Evolutionary conservation across 2,888 invertebrate genomes (phyloP), one percentile per base, ranked within the genome.

Genomic region (Melieria picta): DNA sequence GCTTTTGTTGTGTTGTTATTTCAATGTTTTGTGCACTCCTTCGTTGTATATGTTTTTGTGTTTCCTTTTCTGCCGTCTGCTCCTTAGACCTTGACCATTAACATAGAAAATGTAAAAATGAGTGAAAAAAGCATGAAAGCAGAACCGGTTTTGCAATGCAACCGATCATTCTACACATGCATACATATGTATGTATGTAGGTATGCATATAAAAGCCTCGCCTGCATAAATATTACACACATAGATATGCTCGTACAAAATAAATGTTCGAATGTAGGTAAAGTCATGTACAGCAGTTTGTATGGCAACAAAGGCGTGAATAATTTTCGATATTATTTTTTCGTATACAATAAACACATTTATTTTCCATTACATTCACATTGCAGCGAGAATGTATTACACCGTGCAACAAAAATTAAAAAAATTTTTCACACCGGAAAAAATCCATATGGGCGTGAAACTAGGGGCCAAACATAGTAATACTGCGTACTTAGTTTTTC

Each of bases 1-100:
- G 56, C 67, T 65, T 56, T 57, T 62, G 47, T 72, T 66, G 43
- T 47, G 30, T 30, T 30, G 43, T 46, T 73, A 77, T 77, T 77
- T 77, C 77, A 76, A 66, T 75, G 73, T 69, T 72, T 69, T 65
- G 76, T 73, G 61, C 65, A 71, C 72, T 74, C 72, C 63, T 47
- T 71, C 63, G 50, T 58, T 74, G 77, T 48, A 48, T 77, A 75
- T 76, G 73, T 75, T 77, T 79, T 74, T 75, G 65, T 74, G 66
- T 69, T 73, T 65, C 60, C 71, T 75, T 61, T 65, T 60, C n/a
- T 80, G 78, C 77, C 56, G 71, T 77, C 80, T 83, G 83, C 81
- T 83, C 84, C 83, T 85, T 85, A 84, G 86, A 85, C 85, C 86
- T 85, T 85, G 85, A 85, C 85, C 85, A 85, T 84, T 85, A 85